Evolutionary conservation across 1,140 invertebrate genomes (phyloP), one percentile per base, ranked within the genome.

Genomic region (Adelges cooleyi): DNA sequence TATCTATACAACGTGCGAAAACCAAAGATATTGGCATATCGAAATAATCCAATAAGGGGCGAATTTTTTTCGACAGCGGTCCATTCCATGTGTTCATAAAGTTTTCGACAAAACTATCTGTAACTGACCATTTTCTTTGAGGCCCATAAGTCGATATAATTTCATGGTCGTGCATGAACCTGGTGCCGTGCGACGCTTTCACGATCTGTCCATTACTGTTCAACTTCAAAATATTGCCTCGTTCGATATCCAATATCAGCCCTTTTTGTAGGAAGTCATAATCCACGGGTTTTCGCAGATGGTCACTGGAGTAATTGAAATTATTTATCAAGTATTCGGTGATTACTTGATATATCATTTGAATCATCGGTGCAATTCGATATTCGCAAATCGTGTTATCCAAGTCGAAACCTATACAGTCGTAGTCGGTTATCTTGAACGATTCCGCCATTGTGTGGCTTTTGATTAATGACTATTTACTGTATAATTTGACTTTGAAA

Each of bases 331-430:
- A 69, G 72, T 78, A 88, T 15, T 81, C 77, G 1, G 80, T 75
- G 6, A 89, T 69, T 5, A 79, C 72, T 15, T 82, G 73, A 70
- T 88, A 89, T 52, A 83, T 82, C 62, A 88, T 71, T 40, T 79
- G 72, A 18, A 83, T 76, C 73, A 85, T 74, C 67, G 81, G 79
- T 20, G 75, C 77, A 3, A 89, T 72, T 69, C 86, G 84, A 68
- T 87, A 90, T 51, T 79, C 76, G 25, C 84, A 75, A 27, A 89
- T 68, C 1, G 86, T 89, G 70, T 88, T 84, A 69, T 90, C 88
- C 66, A 90, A 75, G 75, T 91, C 88, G 72, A 91, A 90, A 10
- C 87, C 87, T 65, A 89, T 80, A 65, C 83, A 86, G 71, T 89
- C 85, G 71, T 89, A 90, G 69, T 87, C 77, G 22, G 52, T 62